Conservation (phyloP, 1,140 invertebrate genomes). For the Dendrolimus kikuchii region DNA sequence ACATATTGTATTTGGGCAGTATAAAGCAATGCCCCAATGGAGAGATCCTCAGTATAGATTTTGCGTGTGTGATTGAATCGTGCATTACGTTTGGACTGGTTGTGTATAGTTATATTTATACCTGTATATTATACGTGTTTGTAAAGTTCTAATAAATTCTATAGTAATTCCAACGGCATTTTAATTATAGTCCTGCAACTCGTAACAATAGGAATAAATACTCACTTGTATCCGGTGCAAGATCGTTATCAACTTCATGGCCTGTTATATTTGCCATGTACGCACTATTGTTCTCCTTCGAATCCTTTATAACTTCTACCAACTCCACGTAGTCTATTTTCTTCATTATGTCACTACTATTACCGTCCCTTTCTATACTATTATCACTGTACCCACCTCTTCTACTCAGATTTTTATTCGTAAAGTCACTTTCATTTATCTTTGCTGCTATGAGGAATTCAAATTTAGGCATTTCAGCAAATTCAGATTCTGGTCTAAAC, state of each 20-base stretch:
- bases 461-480: conserved; percentile 43
- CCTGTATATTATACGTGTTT: no score
- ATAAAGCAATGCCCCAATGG: no score
- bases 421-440: conserved; percentile 39
- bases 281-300: conserved; percentile 53
- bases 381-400: conserved; percentile 12
- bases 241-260: conserved; percentile 61
- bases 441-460: conserved; percentile 54
- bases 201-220: conserved; percentile 26
- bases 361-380: conserved; percentile 34
- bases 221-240: conserved; percentile 66
- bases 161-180: no score
- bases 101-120: no score
- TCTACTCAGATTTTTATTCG: conserved; percentile 27
- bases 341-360: conserved; percentile 46
- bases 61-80: no score
- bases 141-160: no score
- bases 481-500: conserved; percentile 45
- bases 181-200: no score
- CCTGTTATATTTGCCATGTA: conserved; percentile 54
- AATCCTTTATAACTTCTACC: conserved; percentile 48
- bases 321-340: conserved; percentile 61
- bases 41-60: no score
- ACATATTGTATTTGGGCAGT: no score
- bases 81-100: no score